Conservation (phyloP, 92 coral and sea anemone species). For the Umimayanthus chanpuru region DNA sequence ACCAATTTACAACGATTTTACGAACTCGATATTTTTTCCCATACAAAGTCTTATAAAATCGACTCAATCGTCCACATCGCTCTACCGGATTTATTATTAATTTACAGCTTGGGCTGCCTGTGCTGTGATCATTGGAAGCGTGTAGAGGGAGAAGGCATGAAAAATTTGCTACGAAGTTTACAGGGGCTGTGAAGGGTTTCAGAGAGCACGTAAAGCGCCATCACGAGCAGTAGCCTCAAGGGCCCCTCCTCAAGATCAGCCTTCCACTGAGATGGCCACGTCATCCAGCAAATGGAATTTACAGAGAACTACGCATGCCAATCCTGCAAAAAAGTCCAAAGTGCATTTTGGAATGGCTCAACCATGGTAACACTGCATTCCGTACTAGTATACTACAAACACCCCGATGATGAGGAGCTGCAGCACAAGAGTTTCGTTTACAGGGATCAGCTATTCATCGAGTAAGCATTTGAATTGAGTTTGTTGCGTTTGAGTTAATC, state of each 20-base stretch:
- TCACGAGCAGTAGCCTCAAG: not conserved
- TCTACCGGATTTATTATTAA: too few species aligned
- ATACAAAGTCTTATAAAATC: too few species aligned
- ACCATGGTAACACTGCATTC: constrained; percentile 47
- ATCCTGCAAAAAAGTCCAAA: constrained; percentile 21
- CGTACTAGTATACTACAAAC: constrained; percentile 45
- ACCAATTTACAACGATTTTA: too few species aligned
- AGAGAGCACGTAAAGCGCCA: constrained; percentile 9
- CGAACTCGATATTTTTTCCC: too few species aligned
- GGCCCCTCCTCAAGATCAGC: not conserved
- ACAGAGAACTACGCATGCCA: constrained; percentile 22
- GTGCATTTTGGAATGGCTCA: constrained; percentile 23
- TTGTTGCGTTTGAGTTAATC: too few species aligned
- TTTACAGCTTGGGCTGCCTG: too few species aligned
- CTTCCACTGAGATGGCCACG: not conserved
- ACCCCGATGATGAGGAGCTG: constrained; percentile 13
- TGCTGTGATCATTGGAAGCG: constrained; percentile 17
- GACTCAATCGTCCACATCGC: too few species aligned
- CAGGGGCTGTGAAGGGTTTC: constrained; percentile 9
- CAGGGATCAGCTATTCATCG: too few species aligned
- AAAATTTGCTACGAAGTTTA: constrained; percentile 18
- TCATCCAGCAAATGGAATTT: constrained; percentile 15
- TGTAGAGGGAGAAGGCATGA: not conserved
- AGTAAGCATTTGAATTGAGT: too few species aligned
- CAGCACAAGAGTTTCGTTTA: constrained; percentile 51